Evolutionary conservation across 2,113 vertebrate genomes (phyloP).

Genomic region (Hepsetus odoe): DNA sequence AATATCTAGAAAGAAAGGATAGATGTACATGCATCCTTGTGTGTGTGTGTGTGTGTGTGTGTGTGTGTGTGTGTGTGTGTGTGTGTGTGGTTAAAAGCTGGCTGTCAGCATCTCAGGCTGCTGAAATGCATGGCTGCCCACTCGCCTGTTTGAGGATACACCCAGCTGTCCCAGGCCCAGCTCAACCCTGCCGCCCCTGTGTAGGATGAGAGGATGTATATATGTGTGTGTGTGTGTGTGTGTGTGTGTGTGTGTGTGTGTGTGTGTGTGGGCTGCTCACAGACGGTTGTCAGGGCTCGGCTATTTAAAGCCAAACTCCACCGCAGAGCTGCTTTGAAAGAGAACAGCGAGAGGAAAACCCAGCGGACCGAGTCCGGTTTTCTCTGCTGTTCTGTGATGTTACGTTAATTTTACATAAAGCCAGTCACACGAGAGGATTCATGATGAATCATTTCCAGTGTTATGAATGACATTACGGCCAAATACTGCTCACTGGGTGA

Average conservation of each 20-base stretch:
- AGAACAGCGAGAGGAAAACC: slow-evolving; percentile 29
- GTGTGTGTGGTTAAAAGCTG: slow-evolving; percentile 54
- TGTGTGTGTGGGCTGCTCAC: slow-evolving; percentile 50
- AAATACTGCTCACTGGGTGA: too few relatives aligned
- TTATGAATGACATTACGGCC: not conserved
- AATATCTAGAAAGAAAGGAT: slow-evolving; percentile 34
- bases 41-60: slow-evolving; percentile 34
- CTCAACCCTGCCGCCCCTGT: slow-evolving; percentile 47
- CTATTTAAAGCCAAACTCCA: slow-evolving; percentile 59
- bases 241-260: slow-evolving; percentile 36
- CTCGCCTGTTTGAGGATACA: slow-evolving; percentile 56
- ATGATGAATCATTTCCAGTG: not conserved
- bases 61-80: slow-evolving; percentile 17
- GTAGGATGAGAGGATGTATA: slow-evolving; percentile 50
- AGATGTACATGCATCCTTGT: too few relatives aligned
- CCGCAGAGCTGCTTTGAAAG: slow-evolving; percentile 42
- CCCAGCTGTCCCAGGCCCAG: slow-evolving; percentile 55
- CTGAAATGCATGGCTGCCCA: slow-evolving; percentile 58
- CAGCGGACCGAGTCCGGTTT: not conserved
- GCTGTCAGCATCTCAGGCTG: slow-evolving; percentile 50
- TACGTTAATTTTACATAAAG: slow-evolving; percentile 3
- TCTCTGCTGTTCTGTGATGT: not conserved
- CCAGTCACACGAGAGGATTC: not conserved
- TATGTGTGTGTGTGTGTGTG: slow-evolving; percentile 26
- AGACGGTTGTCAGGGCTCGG: slow-evolving; percentile 57